phyloP scores from a whole-genome alignment of 2,113 vertebrate species.

The Upupa epops region DNA sequence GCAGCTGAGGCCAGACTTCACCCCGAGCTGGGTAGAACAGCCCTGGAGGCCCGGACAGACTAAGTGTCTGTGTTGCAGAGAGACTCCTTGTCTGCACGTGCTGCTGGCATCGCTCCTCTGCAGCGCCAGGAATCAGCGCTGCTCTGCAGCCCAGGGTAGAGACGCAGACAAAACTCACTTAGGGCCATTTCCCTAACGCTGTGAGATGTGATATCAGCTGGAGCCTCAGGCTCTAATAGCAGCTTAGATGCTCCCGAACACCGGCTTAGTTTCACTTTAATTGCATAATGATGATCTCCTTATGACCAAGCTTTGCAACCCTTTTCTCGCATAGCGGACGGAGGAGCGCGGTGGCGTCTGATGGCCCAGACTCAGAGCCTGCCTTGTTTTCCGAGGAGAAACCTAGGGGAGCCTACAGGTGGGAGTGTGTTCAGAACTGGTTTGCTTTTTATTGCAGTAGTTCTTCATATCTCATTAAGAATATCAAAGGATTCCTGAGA shows the following conservation, averaged over 20 bases:
- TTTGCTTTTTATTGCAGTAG: not conserved
- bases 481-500: constrained; percentile 4
- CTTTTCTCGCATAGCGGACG: constrained; percentile 39
- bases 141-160: not conserved
- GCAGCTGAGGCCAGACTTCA: not conserved
- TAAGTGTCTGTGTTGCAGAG: not conserved
- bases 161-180: not conserved
- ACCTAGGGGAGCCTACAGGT: not conserved
- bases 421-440: not conserved
- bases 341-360: not conserved
- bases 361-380: not conserved
- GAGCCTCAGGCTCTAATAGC: constrained; percentile 11
- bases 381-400: not conserved
- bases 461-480: not conserved
- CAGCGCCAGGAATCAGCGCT: not conserved
- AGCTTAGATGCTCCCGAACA: constrained; percentile 1
- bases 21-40: not conserved
- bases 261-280: constrained; percentile 14
- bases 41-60: not conserved
- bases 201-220: not conserved
- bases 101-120: not conserved
- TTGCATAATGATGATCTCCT: constrained; percentile 1
- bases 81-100: not conserved
- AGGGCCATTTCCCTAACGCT: not conserved
- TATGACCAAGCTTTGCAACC: not conserved